Conservation (phyloP, 2,888 invertebrate species). For the Watsonalla cultraria region DNA sequence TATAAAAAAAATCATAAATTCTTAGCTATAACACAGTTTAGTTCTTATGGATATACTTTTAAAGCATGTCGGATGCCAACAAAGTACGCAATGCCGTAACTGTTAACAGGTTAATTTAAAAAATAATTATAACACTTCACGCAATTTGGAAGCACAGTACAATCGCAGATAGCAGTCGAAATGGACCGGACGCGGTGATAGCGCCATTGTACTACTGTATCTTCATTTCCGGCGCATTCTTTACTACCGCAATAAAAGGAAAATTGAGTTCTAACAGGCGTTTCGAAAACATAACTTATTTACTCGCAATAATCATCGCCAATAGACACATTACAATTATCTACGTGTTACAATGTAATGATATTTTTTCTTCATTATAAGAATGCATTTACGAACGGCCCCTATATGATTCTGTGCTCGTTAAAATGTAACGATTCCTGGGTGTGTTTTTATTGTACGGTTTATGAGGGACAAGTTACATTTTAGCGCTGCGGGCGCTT, state of each 20-base stretch:
- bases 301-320: conserved; percentile 9
- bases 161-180: conserved; percentile 44
- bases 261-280: conserved; percentile 40
- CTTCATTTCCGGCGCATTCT: conserved; percentile 53
- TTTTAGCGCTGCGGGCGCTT: conserved; percentile 77
- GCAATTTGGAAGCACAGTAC: conserved; percentile 40
- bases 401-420: conserved; percentile 72
- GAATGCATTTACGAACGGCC: conserved; percentile 50
- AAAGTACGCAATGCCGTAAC: conserved; percentile 24
- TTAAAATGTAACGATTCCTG: conserved; percentile 70
- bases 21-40: too few relatives aligned
- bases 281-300: conserved; percentile 6
- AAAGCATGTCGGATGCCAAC: conserved; percentile 1
- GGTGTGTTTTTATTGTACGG: conserved; percentile 67
- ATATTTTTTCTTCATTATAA: conserved; percentile 47
- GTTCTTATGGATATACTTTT: too few relatives aligned
- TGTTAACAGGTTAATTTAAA: conserved; percentile 59
- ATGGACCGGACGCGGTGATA: conserved; percentile 50
- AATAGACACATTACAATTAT: conserved; percentile 2
- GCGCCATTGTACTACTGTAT: conserved; percentile 43
- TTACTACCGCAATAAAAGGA: conserved; percentile 39
- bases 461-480: conserved; percentile 72
- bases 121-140: conserved; percentile 44
- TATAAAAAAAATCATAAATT: too few relatives aligned
- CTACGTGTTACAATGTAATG: conserved; percentile 9